These are phyloP conservation scores for Saccopteryx bilineata DNA, from an alignment of 2,113 vertebrate genomes.

Conservation along the genomic window DNA sequence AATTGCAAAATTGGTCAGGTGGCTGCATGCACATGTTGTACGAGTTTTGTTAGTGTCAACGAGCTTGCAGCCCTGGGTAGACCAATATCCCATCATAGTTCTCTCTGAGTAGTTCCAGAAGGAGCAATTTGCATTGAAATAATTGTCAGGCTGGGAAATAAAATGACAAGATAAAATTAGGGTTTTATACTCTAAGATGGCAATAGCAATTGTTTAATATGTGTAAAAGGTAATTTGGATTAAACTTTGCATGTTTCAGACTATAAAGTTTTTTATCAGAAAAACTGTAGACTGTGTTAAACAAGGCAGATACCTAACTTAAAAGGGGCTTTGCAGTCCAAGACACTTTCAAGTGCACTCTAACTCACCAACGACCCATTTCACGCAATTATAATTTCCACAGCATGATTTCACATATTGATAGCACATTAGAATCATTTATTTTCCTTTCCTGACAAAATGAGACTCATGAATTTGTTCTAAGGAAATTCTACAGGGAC, in stretches of 20 bases:
- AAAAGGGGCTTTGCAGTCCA: conserved; percentile 84
- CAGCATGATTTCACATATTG: conserved; percentile 81
- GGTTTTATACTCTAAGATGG: conserved; percentile 82
- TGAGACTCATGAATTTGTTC: conserved; percentile 68
- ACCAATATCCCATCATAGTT: conserved; percentile 99
- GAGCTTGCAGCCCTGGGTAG: conserved; percentile 99
- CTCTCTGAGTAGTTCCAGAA: conserved; percentile 99
- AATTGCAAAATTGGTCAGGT: conserved; percentile 99
- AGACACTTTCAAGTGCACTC: conserved; percentile 82
- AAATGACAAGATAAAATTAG: conserved; percentile 86
- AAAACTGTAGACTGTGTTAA: conserved; percentile 82
- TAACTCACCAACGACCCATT: conserved; percentile 85
- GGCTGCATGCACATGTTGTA: conserved; percentile 97
- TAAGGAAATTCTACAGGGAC: conserved; percentile 61
- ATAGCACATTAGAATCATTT: conserved; percentile 71
- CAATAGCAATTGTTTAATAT: conserved; percentile 85
- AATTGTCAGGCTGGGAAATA: conserved; percentile 96
- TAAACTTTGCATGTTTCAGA: conserved; percentile 87
- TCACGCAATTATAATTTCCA: conserved; percentile 85
- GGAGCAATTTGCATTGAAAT: conserved; percentile 99
- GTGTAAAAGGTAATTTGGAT: conserved; percentile 87
- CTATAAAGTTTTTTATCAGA: conserved; percentile 88
- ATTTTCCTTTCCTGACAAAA: conserved; percentile 75
- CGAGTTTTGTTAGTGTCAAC: conserved; percentile 97
- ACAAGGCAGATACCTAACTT: conserved; percentile 83